Percentiles rank a stretch among this genome's conserved stretches.
phyloP scores from a whole-genome alignment of 2,797 vertebrate species.

The Phoebastria nigripes region DNA sequence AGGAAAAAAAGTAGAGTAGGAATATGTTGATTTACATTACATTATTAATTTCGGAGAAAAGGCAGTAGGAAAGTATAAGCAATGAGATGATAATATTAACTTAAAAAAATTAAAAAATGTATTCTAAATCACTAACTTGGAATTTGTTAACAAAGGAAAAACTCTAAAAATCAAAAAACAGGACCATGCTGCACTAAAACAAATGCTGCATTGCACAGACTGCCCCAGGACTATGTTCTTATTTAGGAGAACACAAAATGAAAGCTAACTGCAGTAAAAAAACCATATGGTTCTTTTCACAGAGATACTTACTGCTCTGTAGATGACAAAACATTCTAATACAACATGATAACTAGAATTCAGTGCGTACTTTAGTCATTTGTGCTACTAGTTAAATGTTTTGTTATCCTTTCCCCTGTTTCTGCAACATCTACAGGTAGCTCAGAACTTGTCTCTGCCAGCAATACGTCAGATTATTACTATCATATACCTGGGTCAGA shows the following conservation, averaged over 20 bases:
- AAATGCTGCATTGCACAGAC: neutral
- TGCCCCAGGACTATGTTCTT: neutral
- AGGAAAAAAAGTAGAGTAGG: neutral
- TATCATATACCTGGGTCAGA: neutral
- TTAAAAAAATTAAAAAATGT: neutral
- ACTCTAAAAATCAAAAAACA: neutral
- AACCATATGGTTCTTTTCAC: neutral
- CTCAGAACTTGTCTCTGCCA: neutral
- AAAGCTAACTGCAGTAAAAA: neutral
- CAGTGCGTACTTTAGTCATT: neutral
- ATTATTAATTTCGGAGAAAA: neutral
- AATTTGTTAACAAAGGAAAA: neutral
- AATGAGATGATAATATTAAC: neutral
- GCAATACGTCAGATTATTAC: neutral
- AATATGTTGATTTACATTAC: neutral
- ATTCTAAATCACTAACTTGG: neutral
- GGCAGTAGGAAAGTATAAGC: neutral
- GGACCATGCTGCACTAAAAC: neutral
- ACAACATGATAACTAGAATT: neutral
- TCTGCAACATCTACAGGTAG: neutral
- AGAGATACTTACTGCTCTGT: neutral
- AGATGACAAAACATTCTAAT: neutral
- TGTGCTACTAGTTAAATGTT: neutral
- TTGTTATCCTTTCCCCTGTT: neutral
- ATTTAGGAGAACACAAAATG: neutral